Evolutionary conservation across 1,140 invertebrate species (phyloP), one percentile per base, ranked within the genome.

Genomic region (Cyrtorhinus lividipennis): DNA sequence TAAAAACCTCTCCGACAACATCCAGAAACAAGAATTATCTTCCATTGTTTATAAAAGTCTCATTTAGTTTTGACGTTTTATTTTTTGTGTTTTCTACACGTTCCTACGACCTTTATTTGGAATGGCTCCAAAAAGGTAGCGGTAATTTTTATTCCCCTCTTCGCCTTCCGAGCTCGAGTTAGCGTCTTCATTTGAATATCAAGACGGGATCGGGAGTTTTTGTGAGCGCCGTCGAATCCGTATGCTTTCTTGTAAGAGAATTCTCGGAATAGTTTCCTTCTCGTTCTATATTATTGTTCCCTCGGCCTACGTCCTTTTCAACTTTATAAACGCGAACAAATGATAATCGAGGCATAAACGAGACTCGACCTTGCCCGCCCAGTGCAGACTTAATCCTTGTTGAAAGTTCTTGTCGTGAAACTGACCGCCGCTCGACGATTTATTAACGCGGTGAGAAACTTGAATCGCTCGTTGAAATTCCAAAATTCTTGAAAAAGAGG

Each of bases 101-200:
- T 53, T 53, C 18, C 48, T 53, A 8, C 30, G 30, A 38, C 48
- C 20, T 44, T n/a, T 20, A 10, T 12, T 53, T 53, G 48, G 48
- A 53, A 53, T 20, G 48, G 20, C 48, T 53, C 48, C 20, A 15
- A 20, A 53, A n/a, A n/a, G n/a, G 20, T 10, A 22, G 48, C 20
- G 48, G 48, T 53, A 10, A 53, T 53, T 53, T 53, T 53, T 53
- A 53, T 53, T 53, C 20, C n/a, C 20, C 20, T 53, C 20, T 10
- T 5, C 48, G 5, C 48, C 8, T 8, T 5, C 12, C 48, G 8
- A 8, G 48, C 18, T 22, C 8, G 48, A 22, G 48, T 53, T 53
- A 53, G 48, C 48, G 48, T 53, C 48, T 53, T 53, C 48, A 53
- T 53, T 53, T 53, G 48, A 53, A 53, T 53, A 53, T 53, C 48